Evolutionary conservation across 2,113 vertebrate genomes (phyloP).

Genomic region (Actenoides hombroni): DNA sequence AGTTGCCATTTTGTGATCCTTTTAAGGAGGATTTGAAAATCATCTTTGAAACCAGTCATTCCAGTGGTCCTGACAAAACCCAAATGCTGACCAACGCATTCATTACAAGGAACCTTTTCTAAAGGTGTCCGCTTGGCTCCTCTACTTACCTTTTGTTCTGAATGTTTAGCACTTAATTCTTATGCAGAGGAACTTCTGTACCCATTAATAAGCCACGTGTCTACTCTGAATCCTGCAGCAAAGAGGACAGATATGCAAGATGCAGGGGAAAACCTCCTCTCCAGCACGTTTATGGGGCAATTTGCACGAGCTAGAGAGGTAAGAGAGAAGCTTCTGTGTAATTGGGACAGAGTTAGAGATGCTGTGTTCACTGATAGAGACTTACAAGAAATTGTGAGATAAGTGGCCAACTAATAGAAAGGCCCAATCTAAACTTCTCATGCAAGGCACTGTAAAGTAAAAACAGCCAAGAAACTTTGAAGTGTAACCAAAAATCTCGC

Average conservation of each 20-base stretch:
- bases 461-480: neutral
- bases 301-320: neutral
- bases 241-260: neutral
- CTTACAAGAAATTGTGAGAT: neutral
- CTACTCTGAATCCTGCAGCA: neutral
- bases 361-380: neutral
- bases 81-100: neutral
- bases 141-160: neutral
- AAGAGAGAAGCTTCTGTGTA: neutral
- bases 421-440: neutral
- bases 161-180: neutral
- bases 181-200: neutral
- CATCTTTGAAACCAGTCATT: neutral
- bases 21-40: neutral
- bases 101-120: neutral
- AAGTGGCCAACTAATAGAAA: neutral
- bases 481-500: neutral
- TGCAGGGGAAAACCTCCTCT: neutral
- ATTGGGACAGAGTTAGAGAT: neutral
- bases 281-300: neutral
- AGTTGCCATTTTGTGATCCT: neutral
- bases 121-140: neutral
- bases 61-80: neutral
- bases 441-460: neutral
- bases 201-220: neutral